Evolutionary conservation across 2,888 invertebrate species (phyloP).

Genomic region (Congeria kusceri): DNA sequence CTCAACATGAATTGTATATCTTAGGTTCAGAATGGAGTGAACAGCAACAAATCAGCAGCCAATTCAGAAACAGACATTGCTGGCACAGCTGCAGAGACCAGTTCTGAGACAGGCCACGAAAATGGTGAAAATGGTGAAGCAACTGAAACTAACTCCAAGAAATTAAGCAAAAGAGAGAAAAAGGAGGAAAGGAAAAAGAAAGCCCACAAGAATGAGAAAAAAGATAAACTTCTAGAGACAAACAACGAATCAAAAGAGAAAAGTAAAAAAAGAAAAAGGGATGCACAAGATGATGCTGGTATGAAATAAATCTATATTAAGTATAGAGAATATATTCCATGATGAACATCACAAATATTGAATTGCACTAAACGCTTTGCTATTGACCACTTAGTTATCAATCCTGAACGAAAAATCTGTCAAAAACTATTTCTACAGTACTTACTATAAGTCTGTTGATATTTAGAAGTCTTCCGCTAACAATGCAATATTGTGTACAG

Average conservation of each 20-base stretch:
- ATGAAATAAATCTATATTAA: too few species aligned
- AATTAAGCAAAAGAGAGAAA: slow-evolving; percentile 70
- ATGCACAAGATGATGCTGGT: slow-evolving; percentile 17
- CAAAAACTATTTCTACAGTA: too few species aligned
- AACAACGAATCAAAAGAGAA: slow-evolving; percentile 57
- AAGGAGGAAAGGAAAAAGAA: slow-evolving; percentile 71
- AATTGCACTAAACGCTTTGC: too few species aligned
- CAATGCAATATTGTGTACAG: too few species aligned
- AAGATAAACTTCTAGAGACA: slow-evolving; percentile 49
- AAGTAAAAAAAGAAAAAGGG: slow-evolving; percentile 51
- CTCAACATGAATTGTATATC: background rate
- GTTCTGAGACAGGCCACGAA: background rate
- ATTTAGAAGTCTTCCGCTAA: too few species aligned
- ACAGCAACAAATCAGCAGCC: background rate
- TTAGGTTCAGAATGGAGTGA: slow-evolving; percentile 1
- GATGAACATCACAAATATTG: too few species aligned
- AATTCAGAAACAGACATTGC: background rate
- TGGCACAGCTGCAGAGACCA: background rate
- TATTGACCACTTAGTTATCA: too few species aligned
- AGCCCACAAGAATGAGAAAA: slow-evolving; percentile 65
- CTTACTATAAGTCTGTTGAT: too few species aligned
- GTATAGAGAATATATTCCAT: too few species aligned
- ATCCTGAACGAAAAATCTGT: too few species aligned
- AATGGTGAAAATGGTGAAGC: slow-evolving; percentile 1
- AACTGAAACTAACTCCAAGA: slow-evolving; percentile 34